Base-by-base conservation (phyloP, 2,888 invertebrate species). In the Calliopum simillimum region DNA sequence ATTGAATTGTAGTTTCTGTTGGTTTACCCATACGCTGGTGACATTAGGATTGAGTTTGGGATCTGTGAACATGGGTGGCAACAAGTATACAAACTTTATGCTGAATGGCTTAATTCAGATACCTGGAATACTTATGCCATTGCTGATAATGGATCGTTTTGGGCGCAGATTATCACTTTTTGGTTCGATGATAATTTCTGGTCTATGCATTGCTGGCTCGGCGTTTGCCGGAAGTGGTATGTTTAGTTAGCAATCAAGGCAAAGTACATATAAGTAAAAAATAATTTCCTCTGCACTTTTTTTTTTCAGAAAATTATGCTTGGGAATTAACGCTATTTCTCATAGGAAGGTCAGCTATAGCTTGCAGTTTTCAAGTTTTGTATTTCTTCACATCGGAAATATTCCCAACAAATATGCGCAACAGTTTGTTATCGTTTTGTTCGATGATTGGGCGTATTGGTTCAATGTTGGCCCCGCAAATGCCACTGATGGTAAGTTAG, bases 31-130 rank as follows among this genome's bases (percentile, higher is more conserved):
- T 77, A 91, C 93, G 0, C 91, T 94, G 75, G 90, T 94, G n/a
- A 94, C 93, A 80, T 92, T 93, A 79, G 94, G 94, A 0, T 84
- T 95, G 58, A 93, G 93, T 0, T 88, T 95, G 63, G 94, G 93
- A 84, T 91, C 94, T 0, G 93, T 93, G 0, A 89, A 91, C 1
- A 85, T 95, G 63, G 85, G 90, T 2, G 94, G 94, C 4, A 92
- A 93, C 84, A 90, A 90, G 78, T 94, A 94, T 81, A 82, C 91
- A 6, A 94, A 94, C 84, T 95, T 93, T 78, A 91, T 93, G 74
- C 69, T 82, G 0, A 84, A 83, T 43, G 82, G 83, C 4, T 70
- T 84, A 63, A 88, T 92, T 23, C 94, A 94, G 82, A 90, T 94
- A 64, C 94, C 94, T 1, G 93, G 91, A 0, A 91, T 92, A 76